Conservation (phyloP, 2,797 vertebrate genomes). For the Macrochelys suwanniensis region DNA sequence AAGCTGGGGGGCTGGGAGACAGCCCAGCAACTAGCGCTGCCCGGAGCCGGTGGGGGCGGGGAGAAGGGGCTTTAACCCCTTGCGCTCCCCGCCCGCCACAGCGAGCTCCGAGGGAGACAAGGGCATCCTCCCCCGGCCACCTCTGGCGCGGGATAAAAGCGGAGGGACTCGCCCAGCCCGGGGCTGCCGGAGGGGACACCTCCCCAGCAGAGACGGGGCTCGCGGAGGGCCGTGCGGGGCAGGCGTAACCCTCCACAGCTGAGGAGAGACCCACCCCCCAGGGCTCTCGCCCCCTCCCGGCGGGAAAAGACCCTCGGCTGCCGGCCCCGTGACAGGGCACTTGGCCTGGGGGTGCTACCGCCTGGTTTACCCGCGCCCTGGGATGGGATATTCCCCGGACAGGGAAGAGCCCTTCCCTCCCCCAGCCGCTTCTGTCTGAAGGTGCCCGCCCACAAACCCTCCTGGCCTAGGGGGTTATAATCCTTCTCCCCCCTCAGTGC, state of each 20-base stretch:
- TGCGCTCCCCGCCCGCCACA: no score
- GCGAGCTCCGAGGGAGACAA: no score
- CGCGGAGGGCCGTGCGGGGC: neutral
- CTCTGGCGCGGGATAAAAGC: neutral
- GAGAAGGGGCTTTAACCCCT: neutral
- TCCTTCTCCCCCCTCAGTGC: neutral
- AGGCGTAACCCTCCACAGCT: no score
- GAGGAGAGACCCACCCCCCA: neutral
- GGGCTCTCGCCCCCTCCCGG: neutral
- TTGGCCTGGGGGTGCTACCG: neutral
- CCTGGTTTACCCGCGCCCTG: neutral
- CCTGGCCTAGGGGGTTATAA: neutral
- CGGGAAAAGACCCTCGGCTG: neutral
- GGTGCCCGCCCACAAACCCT: neutral
- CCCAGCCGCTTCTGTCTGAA: neutral
- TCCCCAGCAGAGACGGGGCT: no score
- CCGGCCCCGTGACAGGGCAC: no score
- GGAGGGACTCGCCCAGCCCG: neutral
- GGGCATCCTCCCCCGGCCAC: neutral
- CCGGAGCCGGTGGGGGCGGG: neutral
- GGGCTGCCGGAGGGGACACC: fast-evolving
- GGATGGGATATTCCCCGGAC: neutral
- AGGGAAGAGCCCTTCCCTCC: neutral
- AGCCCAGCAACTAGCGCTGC: neutral
- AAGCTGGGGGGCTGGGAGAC: neutral